A percentile compares a stretch with the other conserved stretches of the same genome.
Conservation (phyloP, 2,113 vertebrate species). For the Stomatorhinus ivindoensis region DNA sequence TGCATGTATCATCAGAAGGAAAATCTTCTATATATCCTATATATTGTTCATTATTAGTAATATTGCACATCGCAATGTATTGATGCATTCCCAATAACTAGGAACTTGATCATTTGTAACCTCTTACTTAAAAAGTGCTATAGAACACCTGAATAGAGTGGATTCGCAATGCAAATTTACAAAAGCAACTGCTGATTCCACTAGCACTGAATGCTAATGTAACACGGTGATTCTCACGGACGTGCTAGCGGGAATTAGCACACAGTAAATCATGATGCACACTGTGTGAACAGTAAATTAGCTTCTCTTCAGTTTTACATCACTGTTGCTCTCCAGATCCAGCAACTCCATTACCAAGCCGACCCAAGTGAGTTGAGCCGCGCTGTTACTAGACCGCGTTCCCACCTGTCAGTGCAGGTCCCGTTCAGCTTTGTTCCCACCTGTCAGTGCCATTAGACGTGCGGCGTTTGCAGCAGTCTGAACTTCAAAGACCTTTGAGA, state of each 20-base stretch:
- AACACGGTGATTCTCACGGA: not conserved
- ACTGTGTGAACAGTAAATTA: not conserved
- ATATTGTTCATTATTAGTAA: not conserved
- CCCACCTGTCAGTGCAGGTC: not conserved
- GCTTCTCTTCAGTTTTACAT: not conserved
- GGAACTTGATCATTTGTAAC: not conserved
- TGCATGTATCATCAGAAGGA: not conserved
- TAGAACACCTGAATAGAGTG: not conserved
- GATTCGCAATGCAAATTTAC: not conserved
- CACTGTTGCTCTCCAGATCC: not conserved
- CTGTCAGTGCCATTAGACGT: not conserved
- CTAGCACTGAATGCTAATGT: not conserved
- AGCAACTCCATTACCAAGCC: not conserved
- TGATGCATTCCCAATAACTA: not conserved
- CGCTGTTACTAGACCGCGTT: not conserved
- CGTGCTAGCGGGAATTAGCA: not conserved
- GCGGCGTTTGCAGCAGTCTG: conserved; percentile 18
- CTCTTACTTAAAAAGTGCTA: not conserved
- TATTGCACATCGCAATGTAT: not conserved
- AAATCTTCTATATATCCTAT: not conserved
- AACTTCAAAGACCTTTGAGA: not conserved
- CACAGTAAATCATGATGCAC: not conserved
- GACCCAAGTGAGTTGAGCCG: not conserved
- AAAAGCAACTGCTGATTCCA: not conserved
- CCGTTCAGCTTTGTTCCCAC: not conserved